Percentiles rank a stretch among this genome's conserved stretches.
phyloP scores from a whole-genome alignment of 2,113 vertebrate species.

The Indicator indicator region DNA sequence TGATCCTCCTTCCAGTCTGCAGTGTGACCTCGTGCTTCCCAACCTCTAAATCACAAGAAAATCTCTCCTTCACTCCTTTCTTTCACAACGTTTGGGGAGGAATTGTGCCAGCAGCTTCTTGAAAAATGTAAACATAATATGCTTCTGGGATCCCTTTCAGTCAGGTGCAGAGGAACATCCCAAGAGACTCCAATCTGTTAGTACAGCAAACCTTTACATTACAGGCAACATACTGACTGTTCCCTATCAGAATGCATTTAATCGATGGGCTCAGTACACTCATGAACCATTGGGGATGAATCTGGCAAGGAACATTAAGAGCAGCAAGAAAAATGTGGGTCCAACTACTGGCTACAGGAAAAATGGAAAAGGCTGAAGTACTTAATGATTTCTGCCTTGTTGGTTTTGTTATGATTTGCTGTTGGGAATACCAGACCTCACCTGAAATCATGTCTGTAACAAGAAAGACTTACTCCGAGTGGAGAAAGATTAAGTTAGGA shows the following conservation, averaged over 20 bases:
- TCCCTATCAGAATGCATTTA: background rate
- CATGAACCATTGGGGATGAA: background rate
- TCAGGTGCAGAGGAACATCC: background rate
- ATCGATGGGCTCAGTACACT: background rate
- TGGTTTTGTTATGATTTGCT: background rate
- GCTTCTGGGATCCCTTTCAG: background rate
- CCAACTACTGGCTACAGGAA: background rate
- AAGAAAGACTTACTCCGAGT: background rate
- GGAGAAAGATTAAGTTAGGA: background rate
- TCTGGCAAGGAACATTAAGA: background rate
- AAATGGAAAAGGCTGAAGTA: background rate
- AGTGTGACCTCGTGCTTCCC: background rate
- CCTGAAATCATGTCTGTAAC: background rate
- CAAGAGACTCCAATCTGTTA: background rate
- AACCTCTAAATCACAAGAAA: background rate
- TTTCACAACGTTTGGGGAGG: background rate
- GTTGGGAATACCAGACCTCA: background rate
- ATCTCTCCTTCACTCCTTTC: background rate
- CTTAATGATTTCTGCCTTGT: background rate
- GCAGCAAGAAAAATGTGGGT: background rate
- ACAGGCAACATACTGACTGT: background rate
- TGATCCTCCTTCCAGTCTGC: background rate
- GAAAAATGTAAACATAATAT: background rate
- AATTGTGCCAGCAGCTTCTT: background rate
- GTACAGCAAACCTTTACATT: background rate